Evolutionary conservation across 2,888 invertebrate species (phyloP).

Genomic region (Anthrax anthrax): DNA sequence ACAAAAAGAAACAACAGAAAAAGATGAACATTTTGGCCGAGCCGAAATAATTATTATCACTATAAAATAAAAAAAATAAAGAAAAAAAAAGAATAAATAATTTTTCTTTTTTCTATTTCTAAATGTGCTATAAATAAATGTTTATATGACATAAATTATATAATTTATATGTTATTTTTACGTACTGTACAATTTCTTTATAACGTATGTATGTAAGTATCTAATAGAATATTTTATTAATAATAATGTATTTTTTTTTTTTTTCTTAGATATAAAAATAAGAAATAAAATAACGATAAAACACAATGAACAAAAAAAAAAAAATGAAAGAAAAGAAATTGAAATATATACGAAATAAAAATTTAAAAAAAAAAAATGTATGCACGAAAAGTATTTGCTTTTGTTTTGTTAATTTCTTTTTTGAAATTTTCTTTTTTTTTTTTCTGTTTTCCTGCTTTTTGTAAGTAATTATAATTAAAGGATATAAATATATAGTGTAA

Average conservation of each 20-base stretch:
- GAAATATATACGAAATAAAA: too few relatives aligned
- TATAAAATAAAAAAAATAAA: not conserved
- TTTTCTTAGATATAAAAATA: not conserved
- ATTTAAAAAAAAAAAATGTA: too few relatives aligned
- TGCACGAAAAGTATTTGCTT: too few relatives aligned
- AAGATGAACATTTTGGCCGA: not conserved
- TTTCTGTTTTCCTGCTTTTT: too few relatives aligned
- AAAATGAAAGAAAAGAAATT: not conserved
- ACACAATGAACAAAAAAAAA: not conserved
- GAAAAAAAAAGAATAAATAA: not conserved
- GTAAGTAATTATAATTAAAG: too few relatives aligned
- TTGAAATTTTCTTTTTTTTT: too few relatives aligned
- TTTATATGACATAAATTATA: constrained; percentile 10
- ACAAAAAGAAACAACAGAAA: too few relatives aligned
- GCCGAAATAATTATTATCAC: not conserved
- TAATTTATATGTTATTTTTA: constrained; percentile 9
- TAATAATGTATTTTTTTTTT: too few relatives aligned
- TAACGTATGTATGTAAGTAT: not conserved
- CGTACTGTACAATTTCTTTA: too few relatives aligned
- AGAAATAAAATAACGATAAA: not conserved
- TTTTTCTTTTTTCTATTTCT: not conserved
- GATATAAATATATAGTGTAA: too few relatives aligned
- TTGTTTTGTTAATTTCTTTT: too few relatives aligned
- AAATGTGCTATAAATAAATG: not conserved
- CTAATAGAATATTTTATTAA: too few relatives aligned